phyloP scores from a whole-genome alignment of 2,888 invertebrate species.

The Xanthia icteritia region DNA sequence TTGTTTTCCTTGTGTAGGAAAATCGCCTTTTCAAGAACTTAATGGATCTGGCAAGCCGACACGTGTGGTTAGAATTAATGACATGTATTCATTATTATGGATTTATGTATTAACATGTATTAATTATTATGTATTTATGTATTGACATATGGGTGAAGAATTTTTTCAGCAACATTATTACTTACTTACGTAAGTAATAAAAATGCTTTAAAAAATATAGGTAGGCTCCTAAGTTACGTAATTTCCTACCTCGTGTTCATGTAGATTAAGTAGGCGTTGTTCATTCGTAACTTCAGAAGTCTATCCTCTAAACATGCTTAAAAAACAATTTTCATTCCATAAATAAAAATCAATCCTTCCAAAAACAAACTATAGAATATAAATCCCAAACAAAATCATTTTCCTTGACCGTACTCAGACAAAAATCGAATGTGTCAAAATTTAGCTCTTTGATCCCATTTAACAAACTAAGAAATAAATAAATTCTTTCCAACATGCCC shows the following conservation, averaged over 20 bases:
- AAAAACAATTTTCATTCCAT: neutral
- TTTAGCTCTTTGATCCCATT: constrained; percentile 56
- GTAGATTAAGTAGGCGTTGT: neutral
- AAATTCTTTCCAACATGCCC: constrained; percentile 25
- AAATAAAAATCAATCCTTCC: neutral
- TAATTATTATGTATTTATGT: constrained; percentile 8
- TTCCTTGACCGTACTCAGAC: constrained; percentile 24
- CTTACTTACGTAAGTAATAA: neutral
- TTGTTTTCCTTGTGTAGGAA: constrained; percentile 61
- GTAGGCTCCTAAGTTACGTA: neutral
- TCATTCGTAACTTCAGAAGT: neutral
- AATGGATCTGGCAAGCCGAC: constrained; percentile 29
- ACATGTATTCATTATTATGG: constrained; percentile 4
- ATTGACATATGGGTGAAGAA: neutral
- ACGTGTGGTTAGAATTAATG: constrained; percentile 8
- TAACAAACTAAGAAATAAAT: constrained; percentile 49
- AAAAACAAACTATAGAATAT: constrained; percentile 17
- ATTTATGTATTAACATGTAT: constrained; percentile 2
- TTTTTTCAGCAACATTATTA: too few species aligned
- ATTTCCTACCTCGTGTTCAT: neutral
- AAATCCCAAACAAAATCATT: constrained; percentile 27
- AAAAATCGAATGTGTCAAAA: constrained; percentile 51
- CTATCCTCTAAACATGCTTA: neutral
- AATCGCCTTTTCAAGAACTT: constrained; percentile 54
- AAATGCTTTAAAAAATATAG: neutral